Base-by-base conservation (phyloP, 2,888 invertebrate species). In the Chromoteleia sp. region DNA sequence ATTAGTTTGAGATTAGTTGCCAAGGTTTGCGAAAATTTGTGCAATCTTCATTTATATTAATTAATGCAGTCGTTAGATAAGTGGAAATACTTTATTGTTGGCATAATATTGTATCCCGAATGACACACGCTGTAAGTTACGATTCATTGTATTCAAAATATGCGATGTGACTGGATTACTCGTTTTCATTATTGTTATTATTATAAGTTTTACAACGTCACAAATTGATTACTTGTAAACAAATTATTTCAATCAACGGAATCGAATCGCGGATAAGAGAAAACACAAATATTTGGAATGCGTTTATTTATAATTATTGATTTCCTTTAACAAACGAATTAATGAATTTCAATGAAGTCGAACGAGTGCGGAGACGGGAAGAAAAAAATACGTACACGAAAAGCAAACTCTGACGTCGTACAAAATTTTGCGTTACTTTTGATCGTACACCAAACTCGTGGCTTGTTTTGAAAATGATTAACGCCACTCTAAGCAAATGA, bases 141-240 rank as follows among this genome's bases (percentile, higher is more conserved):
- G 58, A 58, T 48, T 58, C 58, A 70, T 70, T 45, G 58, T 70
- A 70, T 70, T 70, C 70, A 70, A 48, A 58, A 48, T 67, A 43
- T 43, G 54, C 5, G 19, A 48, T 63, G 48, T 33, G 63, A 45
- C 48, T 48, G 63, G 33, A 33, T 48, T 30, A 48, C 25, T 30
- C n/a, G 61, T 61, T 61, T 45, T 30, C 14, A 33, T 29, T 61
- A 33, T 29, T 61, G 12, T 45, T n/a, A 41, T 25, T 50, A 25
- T 14, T 50, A 50, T 3, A 39, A 3, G 12, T 52, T 29, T 56
- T 56, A 14, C 19, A 39, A 56, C 39, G n/a, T 56, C 14, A 21
- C 4, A 33, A 54, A 33, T 21, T 15, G 17, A 36, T 36, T 4
- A n/a, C 14, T 7, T 1, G 54, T 29, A 25, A 29, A 17, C 17